These are phyloP conservation scores for Drosophila santomea DNA, from an alignment of 1,140 invertebrate genomes.

Conservation along the genomic window DNA sequence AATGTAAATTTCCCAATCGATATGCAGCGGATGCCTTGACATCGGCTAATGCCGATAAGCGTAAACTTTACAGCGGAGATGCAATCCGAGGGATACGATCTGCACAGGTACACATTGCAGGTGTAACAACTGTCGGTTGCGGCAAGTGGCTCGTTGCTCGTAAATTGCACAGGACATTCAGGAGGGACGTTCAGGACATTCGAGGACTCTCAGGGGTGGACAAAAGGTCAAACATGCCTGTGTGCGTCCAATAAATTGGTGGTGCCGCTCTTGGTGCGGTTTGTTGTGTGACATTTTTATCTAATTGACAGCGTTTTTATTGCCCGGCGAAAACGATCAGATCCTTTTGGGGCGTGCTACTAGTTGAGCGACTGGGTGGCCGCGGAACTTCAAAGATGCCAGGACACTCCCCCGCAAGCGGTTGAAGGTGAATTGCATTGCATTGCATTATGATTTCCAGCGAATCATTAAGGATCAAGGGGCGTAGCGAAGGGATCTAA, in stretches of 20 bases:
- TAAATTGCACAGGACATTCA: constrained; percentile 70
- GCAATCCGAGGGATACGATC: constrained; percentile 34
- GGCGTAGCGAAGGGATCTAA: constrained; percentile 31
- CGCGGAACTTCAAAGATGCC: constrained; percentile 56
- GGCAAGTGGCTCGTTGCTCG: constrained; percentile 60
- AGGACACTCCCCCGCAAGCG: constrained; percentile 3
- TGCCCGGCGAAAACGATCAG: constrained; percentile 40
- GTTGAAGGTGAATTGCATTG: constrained; percentile 24
- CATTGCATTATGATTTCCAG: constrained; percentile 68
- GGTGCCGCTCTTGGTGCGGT: constrained; percentile 60
- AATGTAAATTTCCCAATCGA: constrained; percentile 76
- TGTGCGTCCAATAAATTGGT: constrained; percentile 73
- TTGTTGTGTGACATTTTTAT: constrained; percentile 85
- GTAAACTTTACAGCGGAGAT: constrained; percentile 45
- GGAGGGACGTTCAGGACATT: constrained; percentile 8
- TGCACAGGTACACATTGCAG: constrained; percentile 40
- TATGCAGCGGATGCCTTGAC: constrained; percentile 69
- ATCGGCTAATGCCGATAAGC: constrained; percentile 64
- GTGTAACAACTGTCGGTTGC: constrained; percentile 72
- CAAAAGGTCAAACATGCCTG: constrained; percentile 17
- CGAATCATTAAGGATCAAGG: constrained; percentile 60
- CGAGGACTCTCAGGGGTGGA: constrained; percentile 2
- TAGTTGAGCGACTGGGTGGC: constrained; percentile 16
- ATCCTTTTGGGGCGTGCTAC: constrained; percentile 76
- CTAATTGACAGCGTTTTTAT: constrained; percentile 83